Evolutionary conservation across 2,113 vertebrate species (phyloP), one percentile per base, ranked within the genome.

Genomic region (Oryzias woworae): DNA sequence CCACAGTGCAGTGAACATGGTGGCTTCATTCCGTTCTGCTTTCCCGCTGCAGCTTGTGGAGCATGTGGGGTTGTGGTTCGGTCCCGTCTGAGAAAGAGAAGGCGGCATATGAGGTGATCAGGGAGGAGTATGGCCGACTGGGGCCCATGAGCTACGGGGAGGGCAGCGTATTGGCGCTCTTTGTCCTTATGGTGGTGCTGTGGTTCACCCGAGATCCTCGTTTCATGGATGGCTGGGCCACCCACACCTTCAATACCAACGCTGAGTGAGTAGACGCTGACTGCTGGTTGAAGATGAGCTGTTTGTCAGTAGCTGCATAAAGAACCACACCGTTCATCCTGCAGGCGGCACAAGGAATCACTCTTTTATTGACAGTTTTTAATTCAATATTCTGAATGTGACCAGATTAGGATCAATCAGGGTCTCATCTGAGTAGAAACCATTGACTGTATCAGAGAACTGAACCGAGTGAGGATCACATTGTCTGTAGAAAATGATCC

Each of bases 201-300:
- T 99, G 97, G 97, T 98, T 99, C 89, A 93, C 94, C 10, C 85
- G 96, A 23, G 93, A 96, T 28, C 97, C 96, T 0, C 93, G 95
- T 53, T 99, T 98, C 86, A 76, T 96, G 80, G 89, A 90, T 1
- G 97, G 97, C 69, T 99, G 97, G 97, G 90, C 94, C 3, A 83
- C 85, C 1, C 63, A 61, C 5, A 20, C 94, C 59, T 95, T 96
- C 86, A 93, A 94, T 69, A 58, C 66, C 71, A 87, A 90, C 16
- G 88, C 89, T 1, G 94, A 96, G 95, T 97, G 88, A 89, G 95
- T 83, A n/a, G 20, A 17, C 14, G 20, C 22, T 23, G 14, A 4
- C 44, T 17, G 14, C 14, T 5, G 44, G 44, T 45, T 46, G 44
- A 17, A 36, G 10, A 8, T 36, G 36, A 36, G 8, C 36, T 28